A percentile compares a stretch with the other conserved stretches of the same genome.
These are phyloP conservation scores for Arenaria interpres DNA, from an alignment of 2,113 vertebrate species.

Conservation along the genomic window DNA sequence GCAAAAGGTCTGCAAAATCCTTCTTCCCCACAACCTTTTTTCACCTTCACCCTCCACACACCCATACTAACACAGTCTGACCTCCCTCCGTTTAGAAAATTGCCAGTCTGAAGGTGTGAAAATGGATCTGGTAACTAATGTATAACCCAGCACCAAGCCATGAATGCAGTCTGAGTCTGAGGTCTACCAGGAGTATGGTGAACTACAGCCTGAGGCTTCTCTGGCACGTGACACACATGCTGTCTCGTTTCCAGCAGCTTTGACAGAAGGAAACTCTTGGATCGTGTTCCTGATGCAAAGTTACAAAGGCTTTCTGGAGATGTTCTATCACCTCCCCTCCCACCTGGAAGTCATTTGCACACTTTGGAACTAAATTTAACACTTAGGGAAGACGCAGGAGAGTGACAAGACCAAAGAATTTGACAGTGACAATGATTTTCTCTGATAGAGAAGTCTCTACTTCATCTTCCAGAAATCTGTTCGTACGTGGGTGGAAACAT, in stretches of 20 bases:
- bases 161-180: background rate
- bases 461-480: background rate
- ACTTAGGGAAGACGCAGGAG: background rate
- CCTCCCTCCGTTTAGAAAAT: background rate
- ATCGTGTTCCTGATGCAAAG: background rate
- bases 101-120: background rate
- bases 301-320: background rate
- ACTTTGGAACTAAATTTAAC: background rate
- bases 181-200: rapidly evolving
- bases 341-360: background rate
- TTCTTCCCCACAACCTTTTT: background rate
- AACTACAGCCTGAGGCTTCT: background rate
- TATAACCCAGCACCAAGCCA: rapidly evolving
- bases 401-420: background rate
- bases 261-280: background rate
- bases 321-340: background rate
- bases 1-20: background rate
- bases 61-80: background rate
- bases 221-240: rapidly evolving
- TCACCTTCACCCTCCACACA: background rate
- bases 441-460: background rate
- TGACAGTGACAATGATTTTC: background rate
- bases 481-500: background rate
- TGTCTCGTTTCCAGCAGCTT: background rate
- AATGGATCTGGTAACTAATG: too few species aligned